Percentiles rank a stretch among this genome's conserved stretches.
These are phyloP conservation scores for Solenopsis invicta DNA, from an alignment of 1,140 invertebrate genomes.

Conservation along the genomic window DNA sequence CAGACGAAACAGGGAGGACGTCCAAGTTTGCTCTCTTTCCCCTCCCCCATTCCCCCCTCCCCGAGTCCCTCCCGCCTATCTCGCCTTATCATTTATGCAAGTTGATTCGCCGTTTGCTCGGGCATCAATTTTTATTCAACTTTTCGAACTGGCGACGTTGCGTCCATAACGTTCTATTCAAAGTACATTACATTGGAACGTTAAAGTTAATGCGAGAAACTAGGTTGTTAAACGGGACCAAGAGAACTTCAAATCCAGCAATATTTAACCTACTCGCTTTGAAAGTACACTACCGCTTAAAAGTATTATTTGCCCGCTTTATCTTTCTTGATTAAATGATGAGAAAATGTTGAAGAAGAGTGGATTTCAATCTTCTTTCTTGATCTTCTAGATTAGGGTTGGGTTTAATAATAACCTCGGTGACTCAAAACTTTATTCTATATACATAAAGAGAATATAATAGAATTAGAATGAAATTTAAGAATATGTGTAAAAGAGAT, in stretches of 20 bases:
- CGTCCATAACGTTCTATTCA: not conserved
- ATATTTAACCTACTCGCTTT: not conserved
- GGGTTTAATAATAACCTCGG: too few species aligned
- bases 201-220: constrained; percentile 1
- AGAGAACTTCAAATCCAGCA: not conserved
- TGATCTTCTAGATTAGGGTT: too few species aligned
- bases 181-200: not conserved
- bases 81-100: constrained; percentile 49
- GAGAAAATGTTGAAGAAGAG: too few species aligned
- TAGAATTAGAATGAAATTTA: too few species aligned
- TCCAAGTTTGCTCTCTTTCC: constrained; percentile 22
- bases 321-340: too few species aligned
- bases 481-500: too few species aligned
- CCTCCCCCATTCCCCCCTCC: too few species aligned
- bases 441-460: too few species aligned
- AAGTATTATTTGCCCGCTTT: too few species aligned
- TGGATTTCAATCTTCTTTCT: too few species aligned
- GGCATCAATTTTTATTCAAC: constrained; percentile 54
- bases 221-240: not conserved
- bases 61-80: not conserved
- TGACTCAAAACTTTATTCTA: too few species aligned
- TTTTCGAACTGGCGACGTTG: not conserved
- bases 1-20: constrained; percentile 15
- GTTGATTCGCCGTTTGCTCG: constrained; percentile 34
- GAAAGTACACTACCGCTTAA: not conserved